These are phyloP conservation scores for Plestiodon gilberti DNA, from an alignment of 2,113 vertebrate species.

Conservation along the genomic window DNA sequence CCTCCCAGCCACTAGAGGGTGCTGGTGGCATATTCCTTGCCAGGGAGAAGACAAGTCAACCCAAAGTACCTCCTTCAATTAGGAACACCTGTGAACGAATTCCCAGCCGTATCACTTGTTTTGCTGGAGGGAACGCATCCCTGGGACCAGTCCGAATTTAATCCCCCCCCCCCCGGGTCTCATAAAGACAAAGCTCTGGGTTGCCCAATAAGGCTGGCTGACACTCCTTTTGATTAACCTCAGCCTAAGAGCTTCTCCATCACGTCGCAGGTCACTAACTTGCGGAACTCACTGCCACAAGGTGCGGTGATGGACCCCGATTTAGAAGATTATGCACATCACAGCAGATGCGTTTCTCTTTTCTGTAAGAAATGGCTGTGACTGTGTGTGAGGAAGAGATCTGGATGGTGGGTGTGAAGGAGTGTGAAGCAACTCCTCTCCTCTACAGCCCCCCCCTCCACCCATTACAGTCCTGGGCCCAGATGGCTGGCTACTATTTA, in stretches of 20 bases:
- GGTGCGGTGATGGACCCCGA: no score
- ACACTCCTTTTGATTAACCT: not conserved
- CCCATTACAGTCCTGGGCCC: no score
- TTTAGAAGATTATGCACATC: not conserved
- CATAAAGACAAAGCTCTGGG: not conserved
- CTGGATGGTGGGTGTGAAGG: no score
- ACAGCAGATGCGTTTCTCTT: no score
- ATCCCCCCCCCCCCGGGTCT: not conserved
- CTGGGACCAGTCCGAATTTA: not conserved
- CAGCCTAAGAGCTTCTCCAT: not conserved
- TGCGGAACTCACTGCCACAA: no score
- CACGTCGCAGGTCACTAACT: not conserved
- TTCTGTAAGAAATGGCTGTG: no score
- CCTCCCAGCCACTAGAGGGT: conserved; percentile 7
- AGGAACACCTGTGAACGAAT: not conserved
- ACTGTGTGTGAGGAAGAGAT: no score
- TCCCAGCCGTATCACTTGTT: not conserved
- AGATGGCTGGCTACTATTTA: no score
- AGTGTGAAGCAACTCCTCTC: no score
- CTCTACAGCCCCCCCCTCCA: no score
- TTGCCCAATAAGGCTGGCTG: not conserved
- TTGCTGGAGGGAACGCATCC: not conserved
- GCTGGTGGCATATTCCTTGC: not conserved
- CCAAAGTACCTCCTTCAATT: not conserved
- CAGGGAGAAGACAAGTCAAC: no score